Evolutionary conservation across 2,797 vertebrate species (phyloP), one percentile per base, ranked within the genome.

Genomic region (Rhabdomys pumilio): DNA sequence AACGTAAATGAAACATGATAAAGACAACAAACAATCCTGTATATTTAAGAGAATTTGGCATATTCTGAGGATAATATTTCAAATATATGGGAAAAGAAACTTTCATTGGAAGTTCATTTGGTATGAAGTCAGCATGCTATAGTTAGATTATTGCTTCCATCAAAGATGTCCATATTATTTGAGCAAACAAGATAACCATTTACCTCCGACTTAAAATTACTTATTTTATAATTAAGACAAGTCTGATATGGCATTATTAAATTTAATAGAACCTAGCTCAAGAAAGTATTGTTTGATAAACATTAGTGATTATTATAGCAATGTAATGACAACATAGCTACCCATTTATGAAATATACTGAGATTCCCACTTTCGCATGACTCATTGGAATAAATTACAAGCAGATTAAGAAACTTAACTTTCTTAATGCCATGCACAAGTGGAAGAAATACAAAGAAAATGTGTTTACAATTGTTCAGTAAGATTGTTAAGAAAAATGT

Each of bases 61-160:
- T 77, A 76, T 81, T 76, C 75, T 81, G 63, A 91, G 81, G 41
- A 13, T 76, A 13, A 14, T 85, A 93, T 94, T 93, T 95, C 57
- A 89, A 69, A 34, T 89, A 22, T 72, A 12, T 93, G 12, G 15
- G 6, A 67, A 90, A 92, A 85, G 47, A 11, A 92, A 77, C 79
- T 59, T 85, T 26, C 80, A 77, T 88, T 81, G 59, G 41, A 84
- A 76, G 24, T 24, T 61, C 73, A 91, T 72, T 93, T 90, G 90
- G n/a, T 81, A 44, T 89, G n/a, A 22, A 69, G 1, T 80, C 44
- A 84, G 79, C 90, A 47, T 55, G 5, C 29, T 80, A 76, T n/a
- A 11, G n/a, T 89, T 88, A 84, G 26, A 83, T 80, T 69, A 13
- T 17, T 75, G 47, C 90, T 67, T 76, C 85, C 9, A 84, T 0